Evolutionary conservation across 2,888 invertebrate genomes (phyloP), one percentile per base, ranked within the genome.

Genomic region (Melipona bicolor): DNA sequence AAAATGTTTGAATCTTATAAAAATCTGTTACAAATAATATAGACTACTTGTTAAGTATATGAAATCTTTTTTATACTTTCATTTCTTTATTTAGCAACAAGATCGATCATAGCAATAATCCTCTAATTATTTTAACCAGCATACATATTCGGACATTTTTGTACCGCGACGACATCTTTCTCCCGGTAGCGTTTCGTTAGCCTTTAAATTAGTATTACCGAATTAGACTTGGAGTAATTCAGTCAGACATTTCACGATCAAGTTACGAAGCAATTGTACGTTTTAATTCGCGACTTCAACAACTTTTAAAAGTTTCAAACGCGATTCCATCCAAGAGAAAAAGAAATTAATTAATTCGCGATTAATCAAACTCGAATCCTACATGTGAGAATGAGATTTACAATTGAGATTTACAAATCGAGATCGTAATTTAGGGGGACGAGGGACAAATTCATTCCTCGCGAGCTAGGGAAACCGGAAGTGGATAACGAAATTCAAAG

Each of bases 141-240:
- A 59, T 59, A n/a, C 13, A 56, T n/a, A 32, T 71, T 78, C 54
- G 15, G 11, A 50, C 50, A 27, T 21, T 69, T n/a, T 61, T 19
- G 43, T 36, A 69, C 21, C 67, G 78, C 43, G 6, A 17, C 62
- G 13, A 64, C 6, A 52, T 54, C 36, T 65, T 43, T 52, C 36
- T 4, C 36, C 43, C 4, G 27, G 13, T 3, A 27, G 17, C 21
- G 21, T 49, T 61, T 62, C 49, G 36, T 19, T 52, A 17, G 0
- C n/a, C 27, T 21, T 15, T 32, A 11, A 43, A 56, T 52, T 59
- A 68, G 68, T 61, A 81, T 80, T 68, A 67, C 78, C 85, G 85
- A 88, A 85, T 90, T 86, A 89, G 89, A 88, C 90, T 90, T 90
- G 90, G 90, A 90, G 90, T 87, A 85, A 88, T 84, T 74, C 79